A percentile compares a stretch with the other conserved stretches of the same genome.
phyloP scores from a whole-genome alignment of 2,797 vertebrate species.

The Oreochromis mossambicus region DNA sequence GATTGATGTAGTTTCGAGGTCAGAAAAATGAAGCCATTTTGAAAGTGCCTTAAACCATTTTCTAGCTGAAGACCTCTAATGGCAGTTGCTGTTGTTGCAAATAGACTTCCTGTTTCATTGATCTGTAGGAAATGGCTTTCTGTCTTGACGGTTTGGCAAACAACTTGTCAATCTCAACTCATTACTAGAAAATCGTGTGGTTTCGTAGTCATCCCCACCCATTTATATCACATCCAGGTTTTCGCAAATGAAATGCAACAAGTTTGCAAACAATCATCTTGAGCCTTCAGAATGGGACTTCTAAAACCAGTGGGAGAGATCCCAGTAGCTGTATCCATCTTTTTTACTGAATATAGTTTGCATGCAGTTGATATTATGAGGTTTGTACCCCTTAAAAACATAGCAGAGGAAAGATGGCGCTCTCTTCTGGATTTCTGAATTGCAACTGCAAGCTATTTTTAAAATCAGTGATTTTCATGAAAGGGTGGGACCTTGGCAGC shows the following conservation, averaged over 20 bases:
- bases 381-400: background rate
- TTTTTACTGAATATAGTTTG: background rate
- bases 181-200: background rate
- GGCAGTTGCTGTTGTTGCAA: background rate
- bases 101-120: background rate
- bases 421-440: background rate
- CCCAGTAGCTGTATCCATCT: background rate
- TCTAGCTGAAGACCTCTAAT: background rate
- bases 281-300: background rate
- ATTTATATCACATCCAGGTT: background rate
- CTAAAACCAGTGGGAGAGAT: accelerated
- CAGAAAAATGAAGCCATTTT: background rate
- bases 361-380: accelerated
- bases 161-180: background rate
- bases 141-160: accelerated
- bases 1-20: background rate
- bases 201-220: background rate
- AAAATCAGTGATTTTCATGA: background rate
- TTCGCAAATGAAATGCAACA: background rate
- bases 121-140: background rate
- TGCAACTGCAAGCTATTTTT: accelerated
- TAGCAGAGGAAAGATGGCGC: accelerated
- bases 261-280: background rate
- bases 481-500: background rate
- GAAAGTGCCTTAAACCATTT: background rate